Evolutionary conservation across 2,888 invertebrate species (phyloP).

Genomic region (Nowickia ferox): DNA sequence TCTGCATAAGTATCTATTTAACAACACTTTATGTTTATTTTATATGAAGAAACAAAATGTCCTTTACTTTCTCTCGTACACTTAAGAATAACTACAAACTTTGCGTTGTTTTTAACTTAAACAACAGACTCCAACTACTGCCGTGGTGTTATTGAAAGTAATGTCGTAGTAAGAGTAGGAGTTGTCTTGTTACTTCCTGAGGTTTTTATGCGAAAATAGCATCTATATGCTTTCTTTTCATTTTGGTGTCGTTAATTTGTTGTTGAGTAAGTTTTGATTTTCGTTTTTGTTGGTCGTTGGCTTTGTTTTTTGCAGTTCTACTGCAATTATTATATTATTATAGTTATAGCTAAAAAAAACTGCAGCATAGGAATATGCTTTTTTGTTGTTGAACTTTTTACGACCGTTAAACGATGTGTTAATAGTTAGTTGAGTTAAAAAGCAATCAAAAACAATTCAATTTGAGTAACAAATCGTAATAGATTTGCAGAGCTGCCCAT

Average conservation of each 20-base stretch:
- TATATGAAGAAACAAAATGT: not conserved
- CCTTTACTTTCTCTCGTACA: not conserved
- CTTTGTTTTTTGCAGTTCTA: slow-evolving; percentile 40
- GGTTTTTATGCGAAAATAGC: slow-evolving; percentile 80
- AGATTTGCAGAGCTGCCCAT: slow-evolving; percentile 25
- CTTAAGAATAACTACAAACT: slow-evolving; percentile 17
- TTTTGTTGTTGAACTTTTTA: slow-evolving; percentile 55
- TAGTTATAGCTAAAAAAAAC: slow-evolving; percentile 43
- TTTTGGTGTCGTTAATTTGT: slow-evolving; percentile 46
- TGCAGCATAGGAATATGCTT: slow-evolving; percentile 5
- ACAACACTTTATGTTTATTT: not conserved
- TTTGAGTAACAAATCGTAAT: slow-evolving; percentile 41
- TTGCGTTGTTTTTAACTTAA: slow-evolving; percentile 10
- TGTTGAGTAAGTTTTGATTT: slow-evolving; percentile 57
- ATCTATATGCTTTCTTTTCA: slow-evolving; percentile 32
- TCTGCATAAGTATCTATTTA: not conserved
- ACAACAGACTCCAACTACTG: slow-evolving; percentile 14
- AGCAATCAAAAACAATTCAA: slow-evolving; percentile 1
- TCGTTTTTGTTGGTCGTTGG: slow-evolving; percentile 31
- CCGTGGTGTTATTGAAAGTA: slow-evolving; percentile 75
- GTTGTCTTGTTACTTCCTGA: slow-evolving; percentile 78
- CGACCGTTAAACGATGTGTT: slow-evolving; percentile 74
- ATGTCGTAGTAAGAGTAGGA: slow-evolving; percentile 81
- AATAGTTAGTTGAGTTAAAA: slow-evolving; percentile 54
- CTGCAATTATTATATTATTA: slow-evolving; percentile 65